phyloP scores from a whole-genome alignment of 64 coral and sea anemone species.

The Dendrophyllia cribrosa region DNA sequence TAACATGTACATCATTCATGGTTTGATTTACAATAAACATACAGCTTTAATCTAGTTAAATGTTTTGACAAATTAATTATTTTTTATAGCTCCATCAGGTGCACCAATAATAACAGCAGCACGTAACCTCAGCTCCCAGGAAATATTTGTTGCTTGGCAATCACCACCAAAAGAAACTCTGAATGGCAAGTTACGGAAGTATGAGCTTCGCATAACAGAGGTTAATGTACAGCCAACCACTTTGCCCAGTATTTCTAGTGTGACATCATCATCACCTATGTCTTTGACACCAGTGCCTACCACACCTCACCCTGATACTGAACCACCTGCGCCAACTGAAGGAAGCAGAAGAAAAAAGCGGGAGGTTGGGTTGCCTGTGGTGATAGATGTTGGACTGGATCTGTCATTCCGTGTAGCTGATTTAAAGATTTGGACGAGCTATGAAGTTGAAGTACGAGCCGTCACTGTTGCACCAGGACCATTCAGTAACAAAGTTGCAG shows the following conservation, averaged over 20 bases:
- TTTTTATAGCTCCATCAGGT: slow-evolving; percentile 45
- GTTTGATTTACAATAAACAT: too few species aligned
- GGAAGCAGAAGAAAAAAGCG: not conserved
- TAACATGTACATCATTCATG: too few species aligned
- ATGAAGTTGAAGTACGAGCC: slow-evolving; percentile 48
- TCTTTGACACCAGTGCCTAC: not conserved
- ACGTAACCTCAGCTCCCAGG: slow-evolving; percentile 2
- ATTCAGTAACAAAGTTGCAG: slow-evolving; percentile 13
- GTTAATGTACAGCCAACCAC: not conserved
- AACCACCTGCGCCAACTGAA: not conserved
- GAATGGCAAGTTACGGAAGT: slow-evolving; percentile 38
- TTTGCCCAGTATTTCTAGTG: not conserved
- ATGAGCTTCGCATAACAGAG: slow-evolving; percentile 17
- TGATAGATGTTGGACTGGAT: slow-evolving; percentile 6
- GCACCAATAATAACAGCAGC: slow-evolving; percentile 32
- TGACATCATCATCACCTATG: not conserved
- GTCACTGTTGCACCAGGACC: slow-evolving; percentile 39
- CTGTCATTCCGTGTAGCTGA: slow-evolving; percentile 1
- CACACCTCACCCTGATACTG: not conserved
- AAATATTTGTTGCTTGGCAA: slow-evolving; percentile 44
- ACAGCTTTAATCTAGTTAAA: too few species aligned
- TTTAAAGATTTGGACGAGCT: slow-evolving; percentile 43
- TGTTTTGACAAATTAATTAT: not conserved
- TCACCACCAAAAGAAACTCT: slow-evolving; percentile 49
- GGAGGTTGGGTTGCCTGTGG: not conserved